Conservation (phyloP, 2,797 vertebrate genomes). For the Heterohyrax brucei region DNA sequence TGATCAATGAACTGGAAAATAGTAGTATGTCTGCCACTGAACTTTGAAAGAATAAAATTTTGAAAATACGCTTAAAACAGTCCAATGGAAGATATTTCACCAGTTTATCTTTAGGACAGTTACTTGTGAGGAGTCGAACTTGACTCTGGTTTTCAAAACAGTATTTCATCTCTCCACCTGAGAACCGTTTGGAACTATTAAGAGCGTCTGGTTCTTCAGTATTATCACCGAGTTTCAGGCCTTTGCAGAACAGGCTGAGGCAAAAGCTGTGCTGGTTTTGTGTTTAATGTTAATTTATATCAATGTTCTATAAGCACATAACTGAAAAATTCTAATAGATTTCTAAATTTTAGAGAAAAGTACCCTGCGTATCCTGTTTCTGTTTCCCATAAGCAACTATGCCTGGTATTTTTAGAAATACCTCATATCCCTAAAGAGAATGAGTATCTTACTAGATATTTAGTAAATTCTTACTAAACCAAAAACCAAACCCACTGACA, state of each 20-base stretch:
- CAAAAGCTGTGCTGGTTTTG: background rate
- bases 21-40: background rate
- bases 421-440: background rate
- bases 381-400: background rate
- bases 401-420: background rate
- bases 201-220: background rate
- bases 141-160: background rate
- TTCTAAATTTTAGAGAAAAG: constrained; percentile 24
- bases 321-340: background rate
- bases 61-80: constrained; percentile 51
- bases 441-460: background rate
- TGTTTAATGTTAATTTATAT: background rate
- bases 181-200: background rate
- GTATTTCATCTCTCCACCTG: background rate
- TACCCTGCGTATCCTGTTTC: background rate
- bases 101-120: background rate
- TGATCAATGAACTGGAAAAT: constrained; percentile 27
- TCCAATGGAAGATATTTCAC: background rate
- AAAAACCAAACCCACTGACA: too few species aligned
- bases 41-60: constrained; percentile 14
- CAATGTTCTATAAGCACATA: background rate
- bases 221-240: background rate
- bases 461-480: background rate
- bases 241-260: background rate
- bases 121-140: background rate